Base-by-base conservation (phyloP, 2,113 vertebrate species). In the Lepidiolamprologus cunningtoni region DNA sequence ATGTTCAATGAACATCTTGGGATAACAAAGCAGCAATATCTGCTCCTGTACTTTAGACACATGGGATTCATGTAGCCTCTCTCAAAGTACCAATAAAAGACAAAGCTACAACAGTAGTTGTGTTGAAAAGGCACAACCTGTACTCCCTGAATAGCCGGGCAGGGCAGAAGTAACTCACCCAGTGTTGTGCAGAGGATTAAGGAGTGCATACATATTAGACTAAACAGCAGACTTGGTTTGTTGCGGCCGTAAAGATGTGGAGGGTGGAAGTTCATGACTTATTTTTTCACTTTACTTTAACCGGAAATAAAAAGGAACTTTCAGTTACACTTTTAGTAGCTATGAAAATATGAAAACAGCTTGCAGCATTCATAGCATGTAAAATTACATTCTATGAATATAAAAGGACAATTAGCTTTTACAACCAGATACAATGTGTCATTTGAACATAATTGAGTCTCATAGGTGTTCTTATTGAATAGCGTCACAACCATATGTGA, bases 281-380 rank as follows among this genome's bases (percentile, higher is more conserved):
- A 63, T 4, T 63, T 11, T 35, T 63, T 35, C 9, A 63, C 58
- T 63, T 63, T 11, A 63, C 58, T 63, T 33, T 63, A 63, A 63
- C 9, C 0, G 6, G 9, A 35, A 63, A 63, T 35, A 63, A 35
- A 58, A 58, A 58, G 5, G 55, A 58, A n/a, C 31, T 35, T 35
- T 35, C 0, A 35, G 16, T 33, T 33, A n/a, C 58, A 63, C 58
- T 63, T 63, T 63, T 0, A 35, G 31, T 0, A 63, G 58, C 58
- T 66, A 35, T 66, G 6, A n/a, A 35, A n/a, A 35, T 66, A 7
- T 12, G 6, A 66, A n/a, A 35, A 35, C 61, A 37, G 2, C 61
- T 66, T 66, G 17, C 17, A n/a, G 61, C 31, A 66, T 66, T 37
- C 61, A 66, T 5, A 66, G 31, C 61, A 63, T n/a, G 58, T 63